These are phyloP conservation scores for Urophycis tenuis DNA, from an alignment of 2,797 vertebrate species.

Conservation along the genomic window DNA sequence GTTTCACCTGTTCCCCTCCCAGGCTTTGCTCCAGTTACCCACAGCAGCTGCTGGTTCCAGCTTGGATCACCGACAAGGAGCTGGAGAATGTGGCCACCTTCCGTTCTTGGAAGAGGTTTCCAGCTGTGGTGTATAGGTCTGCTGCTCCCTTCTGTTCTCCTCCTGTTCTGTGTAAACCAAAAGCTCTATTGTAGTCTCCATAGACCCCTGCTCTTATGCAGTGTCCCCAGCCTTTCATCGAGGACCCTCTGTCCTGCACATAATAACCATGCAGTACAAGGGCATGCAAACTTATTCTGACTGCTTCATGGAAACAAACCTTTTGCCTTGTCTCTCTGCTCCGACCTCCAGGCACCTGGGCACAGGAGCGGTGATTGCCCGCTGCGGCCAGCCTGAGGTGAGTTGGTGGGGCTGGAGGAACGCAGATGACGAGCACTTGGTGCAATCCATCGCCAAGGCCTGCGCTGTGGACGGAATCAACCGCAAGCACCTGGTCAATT, in stretches of 20 bases:
- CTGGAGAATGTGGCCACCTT: conserved; percentile 93
- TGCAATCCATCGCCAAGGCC: conserved; percentile 92
- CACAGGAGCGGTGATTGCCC: conserved; percentile 92
- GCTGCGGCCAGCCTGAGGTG: conserved; percentile 96
- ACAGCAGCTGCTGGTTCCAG: conserved; percentile 92
- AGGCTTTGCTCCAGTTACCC: conserved; percentile 96
- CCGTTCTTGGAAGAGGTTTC: conserved; percentile 96
- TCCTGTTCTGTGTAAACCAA: not conserved
- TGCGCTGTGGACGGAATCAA: conserved; percentile 83
- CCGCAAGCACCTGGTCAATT: conserved; percentile 68
- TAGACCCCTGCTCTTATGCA: not conserved
- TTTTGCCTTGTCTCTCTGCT: not conserved
- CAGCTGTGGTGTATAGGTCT: conserved; percentile 91
- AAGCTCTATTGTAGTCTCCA: not conserved
- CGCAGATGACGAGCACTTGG: conserved; percentile 91
- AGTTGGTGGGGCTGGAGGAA: conserved; percentile 99
- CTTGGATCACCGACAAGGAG: conserved; percentile 97
- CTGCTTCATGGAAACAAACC: not conserved
- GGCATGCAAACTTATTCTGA: not conserved
- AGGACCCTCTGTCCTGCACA: not conserved
- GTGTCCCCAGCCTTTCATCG: not conserved
- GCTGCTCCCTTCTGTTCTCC: conserved; percentile 15
- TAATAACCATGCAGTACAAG: not conserved
- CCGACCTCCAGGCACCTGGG: conserved; percentile 79
- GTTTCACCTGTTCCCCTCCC: conserved; percentile 33